Evolutionary conservation across 1,140 invertebrate genomes (phyloP).

Genomic region (Plutomurus gul): DNA sequence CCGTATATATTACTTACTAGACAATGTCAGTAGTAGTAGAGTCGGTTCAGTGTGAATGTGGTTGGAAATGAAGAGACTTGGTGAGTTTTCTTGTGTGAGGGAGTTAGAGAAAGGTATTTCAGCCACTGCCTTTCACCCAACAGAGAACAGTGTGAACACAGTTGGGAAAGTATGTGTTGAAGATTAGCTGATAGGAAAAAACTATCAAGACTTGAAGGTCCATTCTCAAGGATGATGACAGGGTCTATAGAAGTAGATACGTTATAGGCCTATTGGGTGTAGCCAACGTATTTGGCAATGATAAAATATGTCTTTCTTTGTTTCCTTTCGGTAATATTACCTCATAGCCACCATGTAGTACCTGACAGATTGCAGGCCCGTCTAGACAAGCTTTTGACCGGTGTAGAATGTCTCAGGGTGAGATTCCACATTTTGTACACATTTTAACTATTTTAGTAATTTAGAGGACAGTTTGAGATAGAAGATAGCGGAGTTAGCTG

Average conservation of each 20-base stretch:
- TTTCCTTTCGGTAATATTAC: background rate
- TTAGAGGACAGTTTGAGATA: too few relatives aligned
- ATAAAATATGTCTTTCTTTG: too few relatives aligned
- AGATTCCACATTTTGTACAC: too few relatives aligned
- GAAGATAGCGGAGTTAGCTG: background rate
- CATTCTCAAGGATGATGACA: constrained; percentile 34
- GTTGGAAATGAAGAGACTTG: background rate
- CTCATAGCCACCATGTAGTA: too few relatives aligned
- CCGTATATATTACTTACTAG: background rate
- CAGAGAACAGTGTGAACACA: background rate
- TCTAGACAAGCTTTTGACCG: too few relatives aligned
- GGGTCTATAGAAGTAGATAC: background rate
- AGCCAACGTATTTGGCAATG: too few relatives aligned
- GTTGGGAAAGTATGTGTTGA: background rate
- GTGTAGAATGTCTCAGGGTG: too few relatives aligned
- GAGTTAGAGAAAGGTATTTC: constrained; percentile 8
- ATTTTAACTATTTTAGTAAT: too few relatives aligned
- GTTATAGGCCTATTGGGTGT: too few relatives aligned
- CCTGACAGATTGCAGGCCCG: too few relatives aligned
- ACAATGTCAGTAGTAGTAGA: background rate
- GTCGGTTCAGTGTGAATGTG: background rate
- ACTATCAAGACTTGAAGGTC: constrained; percentile 37
- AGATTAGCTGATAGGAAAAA: constrained; percentile 34
- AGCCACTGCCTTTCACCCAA: background rate
- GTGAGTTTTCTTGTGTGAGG: background rate